Conservation (phyloP, 2,888 invertebrate genomes). For the Anarsia innoxiella region DNA sequence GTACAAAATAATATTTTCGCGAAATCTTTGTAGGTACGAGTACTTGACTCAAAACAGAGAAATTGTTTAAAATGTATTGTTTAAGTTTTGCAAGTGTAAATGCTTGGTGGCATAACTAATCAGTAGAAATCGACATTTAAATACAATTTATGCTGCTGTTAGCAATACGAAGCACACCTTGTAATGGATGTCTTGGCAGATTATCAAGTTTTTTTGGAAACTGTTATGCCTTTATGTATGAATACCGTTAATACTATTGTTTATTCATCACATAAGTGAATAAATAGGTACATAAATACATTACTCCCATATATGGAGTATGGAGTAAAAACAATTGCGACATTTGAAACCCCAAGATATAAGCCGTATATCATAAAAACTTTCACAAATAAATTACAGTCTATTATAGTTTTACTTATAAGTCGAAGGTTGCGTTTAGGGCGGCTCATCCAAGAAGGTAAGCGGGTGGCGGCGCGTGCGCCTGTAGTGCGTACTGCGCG, state of each 20-base stretch:
- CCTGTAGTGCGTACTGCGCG: constrained; percentile 23
- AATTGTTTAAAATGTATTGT: constrained; percentile 6
- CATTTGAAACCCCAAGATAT: not conserved
- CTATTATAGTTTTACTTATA: constrained; percentile 56
- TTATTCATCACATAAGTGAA: too few relatives aligned
- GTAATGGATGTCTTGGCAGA: not conserved
- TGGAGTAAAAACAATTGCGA: constrained; percentile 6
- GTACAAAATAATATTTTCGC: too few relatives aligned
- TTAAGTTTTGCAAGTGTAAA: constrained; percentile 55
- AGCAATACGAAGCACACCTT: constrained; percentile 27
- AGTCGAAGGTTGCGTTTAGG: constrained; percentile 53
- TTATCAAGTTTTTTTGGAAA: not conserved
- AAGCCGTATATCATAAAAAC: constrained; percentile 39
- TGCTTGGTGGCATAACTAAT: constrained; percentile 50
- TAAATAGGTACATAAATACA: too few relatives aligned
- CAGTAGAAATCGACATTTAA: constrained; percentile 66
- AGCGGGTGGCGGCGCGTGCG: constrained; percentile 26
- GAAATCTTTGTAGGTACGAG: too few relatives aligned
- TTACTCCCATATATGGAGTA: constrained; percentile 4
- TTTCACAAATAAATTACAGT: constrained; percentile 56
- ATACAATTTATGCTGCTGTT: constrained; percentile 45
- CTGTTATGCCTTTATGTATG: too few relatives aligned
- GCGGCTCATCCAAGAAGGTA: constrained; percentile 52
- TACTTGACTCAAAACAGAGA: too few relatives aligned
- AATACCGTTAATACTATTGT: too few relatives aligned